Evolutionary conservation across 2,888 invertebrate species (phyloP), one percentile per base, ranked within the genome.

Genomic region (Scrobipalpa atriplicella): DNA sequence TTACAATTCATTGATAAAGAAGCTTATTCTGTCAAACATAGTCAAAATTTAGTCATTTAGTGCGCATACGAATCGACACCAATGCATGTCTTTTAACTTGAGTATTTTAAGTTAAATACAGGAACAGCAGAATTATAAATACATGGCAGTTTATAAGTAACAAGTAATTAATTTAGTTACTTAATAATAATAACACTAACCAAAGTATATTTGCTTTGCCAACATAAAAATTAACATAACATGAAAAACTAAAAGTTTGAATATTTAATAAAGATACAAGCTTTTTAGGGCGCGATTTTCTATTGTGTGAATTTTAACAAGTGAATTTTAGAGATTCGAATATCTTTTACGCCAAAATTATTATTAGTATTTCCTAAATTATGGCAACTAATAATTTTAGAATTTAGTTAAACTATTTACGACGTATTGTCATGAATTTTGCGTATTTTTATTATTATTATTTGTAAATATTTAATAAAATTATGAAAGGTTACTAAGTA

Each of bases 241-340:
- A 10, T 10, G 39, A 39, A 38, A 38, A 38, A 38, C 8, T 38
- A 7, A 3, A 38, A 3, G 6, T 38, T 3, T 38, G 38, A 7
- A 38, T 10, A 10, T 8, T 8, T 39, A 39, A 39, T 39, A 6
- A 39, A 39, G n/a, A n/a, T 39, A 11, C 39, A 39, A 39, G 8
- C 8, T 38, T 39, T 39, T 11, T 18, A 52, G 18, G 9, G 21
- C 19, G 36, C 29, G 29, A 29, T 29, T 3, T 29, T 29, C 8
- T 5, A 13, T 54, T 47, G 67, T 70, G 70, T 67, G 2, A 43
- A 64, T 64, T 68, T 69, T 66, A 69, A 70, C 69, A 21, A 70
- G 67, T 69, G 69, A 16, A 2, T 52, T 64, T 58, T 66, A 43
- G 61, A 63, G 58, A 41, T 60, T 64, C 56, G 47, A 38, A 16